Conservation (phyloP, 2,888 invertebrate species). For the Ommatoiulus sabulosus region DNA sequence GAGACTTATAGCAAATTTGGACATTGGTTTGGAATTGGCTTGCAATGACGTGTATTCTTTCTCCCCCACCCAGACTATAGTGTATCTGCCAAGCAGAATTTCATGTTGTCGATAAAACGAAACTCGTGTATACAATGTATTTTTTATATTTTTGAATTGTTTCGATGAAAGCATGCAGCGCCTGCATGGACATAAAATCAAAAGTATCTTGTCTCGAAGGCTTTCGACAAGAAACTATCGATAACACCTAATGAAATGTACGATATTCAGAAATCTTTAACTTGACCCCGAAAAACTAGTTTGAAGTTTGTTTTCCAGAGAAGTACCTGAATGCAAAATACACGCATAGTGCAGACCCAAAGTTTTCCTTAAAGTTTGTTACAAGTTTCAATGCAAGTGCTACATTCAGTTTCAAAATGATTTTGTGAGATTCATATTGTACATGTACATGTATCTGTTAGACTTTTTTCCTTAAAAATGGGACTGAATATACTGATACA, state of each 20-base stretch:
- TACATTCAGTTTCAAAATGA: no score
- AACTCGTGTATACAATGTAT: neutral
- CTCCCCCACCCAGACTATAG: neutral
- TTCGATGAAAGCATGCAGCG: neutral
- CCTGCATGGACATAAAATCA: neutral
- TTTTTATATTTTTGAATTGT: neutral
- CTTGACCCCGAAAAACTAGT: neutral
- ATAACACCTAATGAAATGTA: neutral
- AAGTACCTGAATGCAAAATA: neutral
- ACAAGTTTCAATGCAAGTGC: neutral
- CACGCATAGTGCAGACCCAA: no score
- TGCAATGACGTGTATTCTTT: neutral
- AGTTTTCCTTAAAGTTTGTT: neutral
- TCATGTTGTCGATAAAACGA: constrained; percentile 17
- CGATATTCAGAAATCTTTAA: neutral
- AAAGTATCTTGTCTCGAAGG: neutral
- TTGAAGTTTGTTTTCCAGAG: neutral
- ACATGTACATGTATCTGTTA: neutral
- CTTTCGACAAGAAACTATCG: neutral
- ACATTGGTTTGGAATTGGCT: neutral
- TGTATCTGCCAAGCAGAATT: neutral
- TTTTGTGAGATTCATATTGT: no score
- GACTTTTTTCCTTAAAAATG: neutral
- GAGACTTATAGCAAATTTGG: neutral
- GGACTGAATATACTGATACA: neutral